Base-by-base conservation (phyloP, 2,888 invertebrate genomes). In the Aporophyla nigra region DNA sequence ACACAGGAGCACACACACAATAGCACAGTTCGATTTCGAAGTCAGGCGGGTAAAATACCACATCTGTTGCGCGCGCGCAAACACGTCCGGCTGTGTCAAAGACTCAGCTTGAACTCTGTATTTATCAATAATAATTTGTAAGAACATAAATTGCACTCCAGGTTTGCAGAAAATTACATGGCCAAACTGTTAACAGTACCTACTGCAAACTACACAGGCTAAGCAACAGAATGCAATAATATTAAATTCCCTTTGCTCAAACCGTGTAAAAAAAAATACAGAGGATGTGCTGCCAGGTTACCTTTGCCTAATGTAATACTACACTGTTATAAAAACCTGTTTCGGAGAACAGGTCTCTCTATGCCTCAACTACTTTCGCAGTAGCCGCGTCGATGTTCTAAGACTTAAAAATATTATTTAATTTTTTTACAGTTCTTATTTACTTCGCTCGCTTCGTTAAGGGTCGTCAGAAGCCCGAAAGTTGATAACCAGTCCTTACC, bases 271-370 rank as follows among this genome's bases (percentile, higher is more conserved):
- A 83, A 67, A 67, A 69, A 46, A 61, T 3, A 43, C 7, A 53
- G 6, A 65, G 80, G 80, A 63, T 67, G 51, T 56, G 27, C 81
- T 40, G 49, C 70, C 51, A 61, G 24, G 43, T 74, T 66, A 33
- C 49, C 24, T 66, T 24, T 63, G 70, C 66, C 73, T 69, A 58
- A 40, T 68, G 76, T 83, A 83, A 86, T 59, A 56, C 70, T 75
- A 83, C 67, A 75, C 75, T 62, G 70, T 63, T 62, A 58, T 69
- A 66, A 83, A 73, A 86, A 78, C 78, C 66, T 68, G 83, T 78
- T 84, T 71, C 58, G 2, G n/a, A 72, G 62, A 83, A 85, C 83
- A 68, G 76, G 85, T 80, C 54, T 70, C 80, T 46, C 43, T 4
- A 46, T 46, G 62, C 49, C 16, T 53, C 56, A 40, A 27, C 40